These are phyloP conservation scores for Nycticebus coucang DNA, from an alignment of 2,113 vertebrate species.

Conservation along the genomic window DNA sequence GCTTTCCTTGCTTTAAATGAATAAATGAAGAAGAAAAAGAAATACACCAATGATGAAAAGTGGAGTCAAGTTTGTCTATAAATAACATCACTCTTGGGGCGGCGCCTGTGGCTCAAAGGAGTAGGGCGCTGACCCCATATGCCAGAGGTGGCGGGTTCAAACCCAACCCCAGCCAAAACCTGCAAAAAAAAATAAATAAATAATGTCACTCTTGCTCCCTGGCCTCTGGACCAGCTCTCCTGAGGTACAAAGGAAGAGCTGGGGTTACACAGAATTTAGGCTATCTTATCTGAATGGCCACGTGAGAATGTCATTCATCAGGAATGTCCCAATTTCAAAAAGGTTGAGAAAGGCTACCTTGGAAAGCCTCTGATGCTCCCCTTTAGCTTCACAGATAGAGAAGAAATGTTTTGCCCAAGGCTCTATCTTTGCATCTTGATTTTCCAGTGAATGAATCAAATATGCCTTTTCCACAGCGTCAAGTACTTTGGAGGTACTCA, in stretches of 20 bases:
- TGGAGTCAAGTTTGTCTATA: constrained; percentile 3
- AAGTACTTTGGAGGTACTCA: not conserved
- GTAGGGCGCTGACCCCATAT: too few species aligned
- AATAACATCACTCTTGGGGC: not conserved
- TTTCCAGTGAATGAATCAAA: not conserved
- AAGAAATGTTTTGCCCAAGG: not conserved
- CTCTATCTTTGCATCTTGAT: not conserved
- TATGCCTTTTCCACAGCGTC: not conserved
- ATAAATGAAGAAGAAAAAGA: not conserved
- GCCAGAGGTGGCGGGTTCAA: too few species aligned
- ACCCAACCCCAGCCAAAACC: too few species aligned
- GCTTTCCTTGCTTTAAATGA: not conserved
- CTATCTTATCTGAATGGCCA: not conserved
- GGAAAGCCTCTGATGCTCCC: not conserved
- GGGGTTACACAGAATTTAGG: not conserved
- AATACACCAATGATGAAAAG: not conserved
- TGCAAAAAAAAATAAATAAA: constrained; percentile 28
- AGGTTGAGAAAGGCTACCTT: not conserved
- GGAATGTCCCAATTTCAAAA: constrained; percentile 38
- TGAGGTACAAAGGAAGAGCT: not conserved
- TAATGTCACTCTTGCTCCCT: not conserved
- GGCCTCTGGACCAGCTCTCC: not conserved
- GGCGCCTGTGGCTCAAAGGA: too few species aligned
- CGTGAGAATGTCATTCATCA: not conserved
- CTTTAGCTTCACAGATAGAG: not conserved